Evolutionary conservation across 30 jellyfish, hydroid and myxozoan genomes (phyloP), one percentile per base, ranked within the genome.

Genomic region (Clytia hemisphaerica): DNA sequence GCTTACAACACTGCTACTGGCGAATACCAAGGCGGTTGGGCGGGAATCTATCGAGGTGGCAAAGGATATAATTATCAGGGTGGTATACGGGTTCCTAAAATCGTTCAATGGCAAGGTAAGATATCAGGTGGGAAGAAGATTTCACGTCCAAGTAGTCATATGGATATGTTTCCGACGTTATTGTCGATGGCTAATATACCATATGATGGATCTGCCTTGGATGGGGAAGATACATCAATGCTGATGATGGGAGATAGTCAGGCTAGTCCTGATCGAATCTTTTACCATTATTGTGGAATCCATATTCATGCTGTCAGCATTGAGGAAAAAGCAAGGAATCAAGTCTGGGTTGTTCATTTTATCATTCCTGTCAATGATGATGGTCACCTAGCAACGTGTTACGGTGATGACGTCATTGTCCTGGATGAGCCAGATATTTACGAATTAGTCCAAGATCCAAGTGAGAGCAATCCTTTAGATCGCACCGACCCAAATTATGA

Each of bases 1-100:
- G 83, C 66, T 51, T 50, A 60, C 15, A 37, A 71, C 37, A 35
- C 1, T 19, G 80, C 65, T 2, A 67, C 75, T 67, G 95, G 95
- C n/a, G 95, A 83, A 47, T 26, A 67, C n/a, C 55, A 73, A 6
- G 95, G 95, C 4, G 95, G 95, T 40, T 83, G n/a, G 38, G 79
- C 58, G 40, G 95, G 95, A 14, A 58, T 36, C 6, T 83, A 38
- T 53, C 75, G 54, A 54, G 87, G 84, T 34, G 93, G 93, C 32
- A 83, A 83, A 50, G 45, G 45, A 10, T 61, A 87, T 7, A 74
- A 76, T 62, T 83, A 61, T 58, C 92, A 83, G 40, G 95, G 95
- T 24, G 95, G 95, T 1, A 68, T 83, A 1, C 47, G 95, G 30
- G 95, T 83, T 16, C 95, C 95, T 1, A 83, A 92, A 5, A 48